Conservation (phyloP, 2,888 invertebrate genomes). For the Euplexia lucipara region DNA sequence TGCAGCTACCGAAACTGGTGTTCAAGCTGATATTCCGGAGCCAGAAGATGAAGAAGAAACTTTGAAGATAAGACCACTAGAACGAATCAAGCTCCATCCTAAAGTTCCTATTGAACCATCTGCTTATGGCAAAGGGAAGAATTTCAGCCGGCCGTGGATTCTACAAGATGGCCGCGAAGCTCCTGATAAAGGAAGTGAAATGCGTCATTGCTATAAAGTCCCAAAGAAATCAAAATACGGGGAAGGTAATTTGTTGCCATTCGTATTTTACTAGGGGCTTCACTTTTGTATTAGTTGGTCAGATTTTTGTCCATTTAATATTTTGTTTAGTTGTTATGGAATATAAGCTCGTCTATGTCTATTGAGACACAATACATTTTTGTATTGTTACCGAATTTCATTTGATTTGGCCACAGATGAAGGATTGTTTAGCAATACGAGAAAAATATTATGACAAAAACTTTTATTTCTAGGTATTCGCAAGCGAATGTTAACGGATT, state of each 20-base stretch:
- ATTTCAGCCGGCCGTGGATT: conserved; percentile 85
- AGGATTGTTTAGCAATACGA: no score
- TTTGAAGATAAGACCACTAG: conserved; percentile 81
- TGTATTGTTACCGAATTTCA: no score
- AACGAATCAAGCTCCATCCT: conserved; percentile 82
- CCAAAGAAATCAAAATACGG: conserved; percentile 75
- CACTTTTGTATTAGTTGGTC: no score
- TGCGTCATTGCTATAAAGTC: conserved; percentile 76
- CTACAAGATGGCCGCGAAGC: conserved; percentile 84
- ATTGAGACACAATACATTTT: no score
- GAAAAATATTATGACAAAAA: no score
- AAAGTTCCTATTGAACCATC: conserved; percentile 85
- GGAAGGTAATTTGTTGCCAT: conserved; percentile 70
- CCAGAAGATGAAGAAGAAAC: conserved; percentile 71
- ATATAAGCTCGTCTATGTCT: no score
- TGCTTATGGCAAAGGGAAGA: conserved; percentile 82
- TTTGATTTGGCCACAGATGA: no score
- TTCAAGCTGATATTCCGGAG: conserved; percentile 83
- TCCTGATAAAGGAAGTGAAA: conserved; percentile 82
- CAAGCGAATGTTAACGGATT: conserved; percentile 84
- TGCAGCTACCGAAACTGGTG: conserved; percentile 71
- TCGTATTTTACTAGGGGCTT: conserved; percentile 4
- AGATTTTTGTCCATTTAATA: no score
- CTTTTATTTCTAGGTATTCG: conserved; percentile 78
- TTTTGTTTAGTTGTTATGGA: no score